Evolutionary conservation across 2,113 vertebrate species (phyloP), one percentile per base, ranked within the genome.

Genomic region (Apus apus): DNA sequence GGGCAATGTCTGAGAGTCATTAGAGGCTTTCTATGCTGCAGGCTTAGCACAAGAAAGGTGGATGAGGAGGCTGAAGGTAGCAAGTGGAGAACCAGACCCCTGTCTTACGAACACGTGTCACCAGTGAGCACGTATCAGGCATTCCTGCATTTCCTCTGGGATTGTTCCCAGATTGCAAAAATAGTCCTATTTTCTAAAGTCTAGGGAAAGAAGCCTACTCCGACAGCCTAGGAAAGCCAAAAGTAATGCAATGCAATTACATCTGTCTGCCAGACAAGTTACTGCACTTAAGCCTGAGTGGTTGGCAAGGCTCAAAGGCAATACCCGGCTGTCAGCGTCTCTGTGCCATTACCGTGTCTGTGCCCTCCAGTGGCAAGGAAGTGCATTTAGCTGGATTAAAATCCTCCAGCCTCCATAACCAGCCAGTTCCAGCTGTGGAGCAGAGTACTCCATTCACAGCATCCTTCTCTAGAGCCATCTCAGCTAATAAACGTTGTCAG

Each of bases 321-420:
- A 16, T 3, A 23, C 46, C 38, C 4, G 6, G 36, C 61, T 61
- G 2, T 5, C 29, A 30, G 61, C 15, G 12, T 48, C 76, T 80
- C 73, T 1, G 3, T 3, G 3, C 61, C 38, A 20, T n/a, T 22
- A 8, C 71, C 9, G 4, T 0, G 1, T 26, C 85, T 45, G 36
- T 43, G 73, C 68, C 83, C 68, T 90, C 66, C 83, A 89, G 3
- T 15, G 13, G 57, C 0, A 0, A 90, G 85, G 61, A 93, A 53
- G 30, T 30, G 51, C 60, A 67, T 84, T 54, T 89, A 81, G 58
- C 45, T 93, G 65, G 74, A 60, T 58, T 62, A 34, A 83, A 91
- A 83, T 32, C 71, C 58, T 70, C 29, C 80, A 79, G 57, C 77
- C 74, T 75, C 80, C 2, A 2, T 40, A n/a, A 56, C 78, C 38